Evolutionary conservation across 2,888 invertebrate genomes (phyloP).

Genomic region (Acanthosepion pharaonis): DNA sequence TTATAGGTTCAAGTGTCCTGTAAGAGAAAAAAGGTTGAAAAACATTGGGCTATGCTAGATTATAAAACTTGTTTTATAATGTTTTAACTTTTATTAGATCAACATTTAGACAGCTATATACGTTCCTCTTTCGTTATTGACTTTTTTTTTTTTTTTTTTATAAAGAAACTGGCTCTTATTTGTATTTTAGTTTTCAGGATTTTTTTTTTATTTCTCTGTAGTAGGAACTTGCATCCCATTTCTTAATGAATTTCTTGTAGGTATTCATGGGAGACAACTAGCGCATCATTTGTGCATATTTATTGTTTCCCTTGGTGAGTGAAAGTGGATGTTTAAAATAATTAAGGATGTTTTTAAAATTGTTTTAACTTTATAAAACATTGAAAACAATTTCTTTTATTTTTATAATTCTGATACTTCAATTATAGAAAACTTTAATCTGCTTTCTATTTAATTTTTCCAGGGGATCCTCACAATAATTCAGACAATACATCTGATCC

Average conservation of each 20-base stretch:
- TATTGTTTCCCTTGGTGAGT: background rate
- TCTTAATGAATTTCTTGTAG: background rate
- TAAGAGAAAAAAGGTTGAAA: too few species aligned
- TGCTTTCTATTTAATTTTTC: constrained; percentile 58
- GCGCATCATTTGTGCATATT: background rate
- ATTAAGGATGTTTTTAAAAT: background rate
- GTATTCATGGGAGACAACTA: background rate
- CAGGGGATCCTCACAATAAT: constrained; percentile 90
- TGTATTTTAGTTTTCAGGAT: background rate
- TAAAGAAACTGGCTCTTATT: background rate
- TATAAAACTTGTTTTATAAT: too few species aligned
- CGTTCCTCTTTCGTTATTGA: background rate
- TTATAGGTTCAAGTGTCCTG: too few species aligned
- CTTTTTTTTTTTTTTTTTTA: background rate
- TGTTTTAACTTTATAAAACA: too few species aligned
- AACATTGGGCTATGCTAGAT: too few species aligned
- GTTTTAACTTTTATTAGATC: background rate
- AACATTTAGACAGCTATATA: too few species aligned
- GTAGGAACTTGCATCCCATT: background rate
- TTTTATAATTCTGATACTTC: too few species aligned
- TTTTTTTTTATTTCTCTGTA: background rate
- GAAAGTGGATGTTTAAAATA: too few species aligned
- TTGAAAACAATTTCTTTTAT: too few species aligned
- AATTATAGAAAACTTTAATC: background rate
- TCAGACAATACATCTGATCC: constrained; percentile 90